phyloP scores from a whole-genome alignment of 2,797 vertebrate species.

The Gymnopithys bicolor region DNA sequence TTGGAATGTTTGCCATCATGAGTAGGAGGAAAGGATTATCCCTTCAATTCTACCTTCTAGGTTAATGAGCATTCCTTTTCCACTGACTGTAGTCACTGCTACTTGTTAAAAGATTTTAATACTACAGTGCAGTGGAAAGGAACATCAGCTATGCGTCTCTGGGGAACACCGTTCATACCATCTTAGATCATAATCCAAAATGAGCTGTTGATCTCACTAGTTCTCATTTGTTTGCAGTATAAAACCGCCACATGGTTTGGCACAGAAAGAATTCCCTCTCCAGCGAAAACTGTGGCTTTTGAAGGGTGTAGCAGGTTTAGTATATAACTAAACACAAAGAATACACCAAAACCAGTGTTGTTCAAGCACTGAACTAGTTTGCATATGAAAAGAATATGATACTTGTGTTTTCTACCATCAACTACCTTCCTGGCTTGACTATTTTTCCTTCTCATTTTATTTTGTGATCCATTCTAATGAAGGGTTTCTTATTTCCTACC shows the following conservation, averaged over 20 bases:
- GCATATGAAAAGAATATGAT: not conserved
- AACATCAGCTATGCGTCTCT: not conserved
- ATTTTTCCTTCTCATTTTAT: not conserved
- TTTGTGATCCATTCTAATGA: conserved; percentile 9
- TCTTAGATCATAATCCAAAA: conserved; percentile 36
- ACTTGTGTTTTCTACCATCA: not conserved
- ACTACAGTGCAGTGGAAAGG: not conserved
- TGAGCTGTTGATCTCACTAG: conserved; percentile 6
- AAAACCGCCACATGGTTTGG: conserved; percentile 10
- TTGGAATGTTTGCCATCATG: not conserved
- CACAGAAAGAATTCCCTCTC: not conserved
- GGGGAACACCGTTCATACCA: not conserved
- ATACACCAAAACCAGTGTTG: not conserved
- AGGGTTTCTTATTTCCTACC: conserved; percentile 19
- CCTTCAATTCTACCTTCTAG: not conserved
- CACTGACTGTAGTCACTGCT: not conserved
- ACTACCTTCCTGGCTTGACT: not conserved
- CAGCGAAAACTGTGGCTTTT: not conserved
- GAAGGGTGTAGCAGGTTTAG: not conserved
- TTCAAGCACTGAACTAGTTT: not conserved
- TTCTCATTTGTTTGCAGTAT: not conserved
- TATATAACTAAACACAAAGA: not conserved
- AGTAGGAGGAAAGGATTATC: not conserved
- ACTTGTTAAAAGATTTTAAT: not conserved
- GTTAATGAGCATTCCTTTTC: not conserved